These are phyloP conservation scores for Temnothorax nylanderi DNA, from an alignment of 1,140 invertebrate species.

Conservation along the genomic window DNA sequence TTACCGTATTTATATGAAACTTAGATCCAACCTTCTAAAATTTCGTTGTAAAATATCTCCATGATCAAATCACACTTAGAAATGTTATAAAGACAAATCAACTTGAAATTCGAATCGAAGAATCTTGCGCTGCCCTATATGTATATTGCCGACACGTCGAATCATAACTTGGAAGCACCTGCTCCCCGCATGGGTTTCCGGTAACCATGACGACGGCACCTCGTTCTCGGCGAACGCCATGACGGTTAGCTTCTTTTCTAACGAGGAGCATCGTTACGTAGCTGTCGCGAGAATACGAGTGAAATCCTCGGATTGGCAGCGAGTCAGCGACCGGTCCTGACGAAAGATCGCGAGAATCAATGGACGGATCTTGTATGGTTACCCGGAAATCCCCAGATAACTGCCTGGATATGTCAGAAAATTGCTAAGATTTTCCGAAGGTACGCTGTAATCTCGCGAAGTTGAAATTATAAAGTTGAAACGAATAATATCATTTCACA, in stretches of 20 bases:
- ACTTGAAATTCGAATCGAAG: constrained; percentile 1
- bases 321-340: not conserved
- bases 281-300: constrained; percentile 10
- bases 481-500: not conserved
- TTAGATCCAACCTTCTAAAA: not conserved
- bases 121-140: constrained; percentile 25
- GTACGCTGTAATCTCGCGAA: not conserved
- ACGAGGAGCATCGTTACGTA: constrained; percentile 78
- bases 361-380: constrained; percentile 26
- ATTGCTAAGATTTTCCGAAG: not conserved
- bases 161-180: constrained; percentile 67
- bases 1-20: not conserved
- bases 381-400: constrained; percentile 28
- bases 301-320: constrained; percentile 33
- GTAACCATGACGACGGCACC: constrained; percentile 77
- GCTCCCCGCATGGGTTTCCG: constrained; percentile 60
- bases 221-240: constrained; percentile 71
- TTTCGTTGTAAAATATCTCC: not conserved
- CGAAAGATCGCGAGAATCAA: constrained; percentile 29
- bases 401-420: not conserved
- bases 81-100: constrained; percentile 10
- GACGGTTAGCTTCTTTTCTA: constrained; percentile 78
- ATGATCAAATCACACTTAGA: not conserved
- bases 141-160: constrained; percentile 52
- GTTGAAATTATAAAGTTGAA: not conserved